Evolutionary conservation across 1,140 invertebrate species (phyloP).

Genomic region (Schlechtendalia chinensis): DNA sequence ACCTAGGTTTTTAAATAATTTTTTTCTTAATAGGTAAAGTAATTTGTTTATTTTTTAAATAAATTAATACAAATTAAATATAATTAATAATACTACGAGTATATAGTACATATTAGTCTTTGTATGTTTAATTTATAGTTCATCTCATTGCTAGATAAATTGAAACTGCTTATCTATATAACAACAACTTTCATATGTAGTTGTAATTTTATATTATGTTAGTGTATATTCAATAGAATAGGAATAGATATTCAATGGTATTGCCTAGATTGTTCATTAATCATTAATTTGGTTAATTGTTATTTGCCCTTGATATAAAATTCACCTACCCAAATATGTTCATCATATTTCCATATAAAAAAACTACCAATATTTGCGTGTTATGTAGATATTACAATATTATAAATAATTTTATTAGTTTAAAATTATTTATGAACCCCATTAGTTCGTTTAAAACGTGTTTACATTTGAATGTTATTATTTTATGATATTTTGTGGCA

Average conservation of each 20-base stretch:
- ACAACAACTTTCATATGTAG: background rate
- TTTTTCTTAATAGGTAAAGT: too few species aligned
- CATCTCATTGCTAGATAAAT: background rate
- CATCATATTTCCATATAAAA: background rate
- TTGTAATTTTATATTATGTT: background rate
- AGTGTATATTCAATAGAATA: background rate
- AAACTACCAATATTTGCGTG: background rate
- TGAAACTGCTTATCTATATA: background rate
- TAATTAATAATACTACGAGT: too few species aligned
- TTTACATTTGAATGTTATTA: background rate
- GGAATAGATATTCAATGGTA: slow-evolving; percentile 18
- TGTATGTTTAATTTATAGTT: background rate
- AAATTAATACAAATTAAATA: too few species aligned
- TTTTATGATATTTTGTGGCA: background rate
- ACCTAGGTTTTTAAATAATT: too few species aligned
- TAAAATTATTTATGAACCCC: background rate
- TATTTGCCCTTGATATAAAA: background rate
- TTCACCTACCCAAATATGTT: background rate
- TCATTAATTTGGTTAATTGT: background rate
- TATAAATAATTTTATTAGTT: too few species aligned
- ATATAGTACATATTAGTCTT: too few species aligned
- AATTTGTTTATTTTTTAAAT: too few species aligned
- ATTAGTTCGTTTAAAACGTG: background rate
- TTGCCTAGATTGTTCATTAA: background rate
- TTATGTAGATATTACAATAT: background rate